Conservation (phyloP, 1,140 invertebrate genomes). For the Ylistrum balloti region DNA sequence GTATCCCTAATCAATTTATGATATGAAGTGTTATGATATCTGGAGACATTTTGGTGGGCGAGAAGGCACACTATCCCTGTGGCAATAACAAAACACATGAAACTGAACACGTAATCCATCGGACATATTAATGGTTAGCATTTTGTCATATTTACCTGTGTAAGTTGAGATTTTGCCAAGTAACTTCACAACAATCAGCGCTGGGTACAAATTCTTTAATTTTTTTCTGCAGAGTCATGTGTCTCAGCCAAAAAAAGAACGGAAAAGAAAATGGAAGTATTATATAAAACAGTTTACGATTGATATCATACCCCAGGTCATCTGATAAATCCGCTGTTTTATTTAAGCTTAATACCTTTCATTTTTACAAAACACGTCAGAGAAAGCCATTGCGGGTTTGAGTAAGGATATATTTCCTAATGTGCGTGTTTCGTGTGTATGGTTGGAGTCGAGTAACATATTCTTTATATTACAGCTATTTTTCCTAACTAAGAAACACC, state of each 20-base stretch:
- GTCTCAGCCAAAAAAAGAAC: neutral
- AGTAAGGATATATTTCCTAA: conserved; percentile 30
- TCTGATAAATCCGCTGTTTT: neutral
- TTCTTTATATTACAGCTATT: conserved; percentile 21
- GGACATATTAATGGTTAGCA: too few relatives aligned
- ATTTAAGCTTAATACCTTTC: neutral
- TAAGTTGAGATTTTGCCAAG: neutral
- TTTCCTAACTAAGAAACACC: conserved; percentile 16
- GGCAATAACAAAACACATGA: too few relatives aligned
- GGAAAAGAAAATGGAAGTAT: neutral
- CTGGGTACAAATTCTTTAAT: neutral
- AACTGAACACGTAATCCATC: too few relatives aligned
- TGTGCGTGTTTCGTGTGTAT: neutral
- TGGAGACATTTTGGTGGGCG: too few relatives aligned
- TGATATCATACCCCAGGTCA: neutral
- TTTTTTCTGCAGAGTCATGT: neutral
- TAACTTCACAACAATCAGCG: neutral
- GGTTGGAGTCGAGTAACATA: neutral
- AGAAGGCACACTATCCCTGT: too few relatives aligned
- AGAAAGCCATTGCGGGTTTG: neutral
- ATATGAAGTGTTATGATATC: too few relatives aligned
- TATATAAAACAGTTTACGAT: conserved; percentile 30
- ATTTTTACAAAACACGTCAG: conserved; percentile 21
- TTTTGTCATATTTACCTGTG: too few relatives aligned
- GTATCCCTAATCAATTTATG: too few relatives aligned